Conservation (phyloP, 2,888 invertebrate genomes). For the Parnassius mnemosyne region DNA sequence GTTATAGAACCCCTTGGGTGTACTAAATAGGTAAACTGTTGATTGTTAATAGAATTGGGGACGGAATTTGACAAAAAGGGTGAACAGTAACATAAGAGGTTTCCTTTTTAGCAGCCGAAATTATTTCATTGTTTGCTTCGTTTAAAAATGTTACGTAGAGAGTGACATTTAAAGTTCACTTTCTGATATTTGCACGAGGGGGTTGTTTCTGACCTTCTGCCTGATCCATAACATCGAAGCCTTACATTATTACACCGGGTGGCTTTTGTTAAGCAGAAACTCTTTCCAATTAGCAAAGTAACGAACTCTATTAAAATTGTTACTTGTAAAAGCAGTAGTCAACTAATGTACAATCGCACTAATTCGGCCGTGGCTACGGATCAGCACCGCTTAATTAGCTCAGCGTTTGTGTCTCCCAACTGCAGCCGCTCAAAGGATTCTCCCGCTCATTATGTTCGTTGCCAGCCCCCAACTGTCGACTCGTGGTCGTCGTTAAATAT, state of each 20-base stretch:
- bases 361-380: conserved; percentile 72
- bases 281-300: conserved; percentile 24
- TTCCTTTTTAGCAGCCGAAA: conserved; percentile 62
- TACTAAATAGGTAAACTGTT: conserved; percentile 56
- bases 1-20: conserved; percentile 42
- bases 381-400: conserved; percentile 74
- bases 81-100: conserved; percentile 63
- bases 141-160: conserved; percentile 38
- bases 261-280: conserved; percentile 17
- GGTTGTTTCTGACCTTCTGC: conserved; percentile 22
- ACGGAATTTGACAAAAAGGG: conserved; percentile 65
- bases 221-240: conserved; percentile 19
- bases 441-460: conserved; percentile 70
- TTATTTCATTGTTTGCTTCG: conserved; percentile 30
- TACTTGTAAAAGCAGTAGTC: conserved; percentile 36
- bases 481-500: conserved; percentile 50
- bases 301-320: conserved; percentile 24
- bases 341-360: conserved; percentile 63
- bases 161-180: conserved; percentile 75
- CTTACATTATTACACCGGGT: conserved; percentile 2
- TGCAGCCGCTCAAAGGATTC: conserved; percentile 75
- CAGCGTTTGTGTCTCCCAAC: conserved; percentile 59
- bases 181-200: conserved; percentile 63
- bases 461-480: conserved; percentile 51
- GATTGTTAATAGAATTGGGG: conserved; percentile 61